Evolutionary conservation across 2,113 vertebrate species (phyloP).

Genomic region (Sebastes fasciatus): DNA sequence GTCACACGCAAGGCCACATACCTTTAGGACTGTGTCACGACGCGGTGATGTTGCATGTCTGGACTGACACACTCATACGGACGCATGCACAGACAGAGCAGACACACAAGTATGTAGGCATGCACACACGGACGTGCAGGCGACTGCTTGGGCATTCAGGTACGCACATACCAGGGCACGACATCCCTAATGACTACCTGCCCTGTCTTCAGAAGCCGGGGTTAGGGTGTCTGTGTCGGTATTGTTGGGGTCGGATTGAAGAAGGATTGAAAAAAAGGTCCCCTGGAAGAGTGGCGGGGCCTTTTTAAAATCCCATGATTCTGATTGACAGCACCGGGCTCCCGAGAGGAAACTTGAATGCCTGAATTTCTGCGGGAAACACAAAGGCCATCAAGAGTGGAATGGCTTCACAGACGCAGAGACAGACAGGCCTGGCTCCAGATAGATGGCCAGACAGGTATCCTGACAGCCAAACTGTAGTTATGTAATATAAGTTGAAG

Average conservation of each 20-base stretch:
- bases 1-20: conserved; percentile 74
- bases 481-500: conserved; percentile 66
- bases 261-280: conserved; percentile 51
- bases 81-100: conserved; percentile 40
- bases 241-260: conserved; percentile 56
- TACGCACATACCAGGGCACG: conserved; percentile 57
- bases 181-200: conserved; percentile 74
- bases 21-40: conserved; percentile 71
- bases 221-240: conserved; percentile 52
- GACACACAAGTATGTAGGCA: conserved; percentile 36
- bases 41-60: conserved; percentile 49
- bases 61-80: conserved; percentile 41
- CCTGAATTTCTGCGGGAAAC: conserved; percentile 68
- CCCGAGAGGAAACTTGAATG: conserved; percentile 68
- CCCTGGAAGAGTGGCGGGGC: conserved; percentile 36
- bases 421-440: conserved; percentile 69
- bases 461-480: conserved; percentile 35
- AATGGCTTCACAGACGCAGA: conserved; percentile 48
- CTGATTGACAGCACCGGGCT: conserved; percentile 73
- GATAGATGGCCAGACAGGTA: conserved; percentile 47
- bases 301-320: conserved; percentile 62
- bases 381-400: conserved; percentile 54
- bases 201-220: conserved; percentile 51
- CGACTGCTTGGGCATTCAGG: conserved; percentile 42
- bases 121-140: conserved; percentile 7